Evolutionary conservation across 2,888 invertebrate species (phyloP), one percentile per base, ranked within the genome.

Genomic region (Dioctria linearis): DNA sequence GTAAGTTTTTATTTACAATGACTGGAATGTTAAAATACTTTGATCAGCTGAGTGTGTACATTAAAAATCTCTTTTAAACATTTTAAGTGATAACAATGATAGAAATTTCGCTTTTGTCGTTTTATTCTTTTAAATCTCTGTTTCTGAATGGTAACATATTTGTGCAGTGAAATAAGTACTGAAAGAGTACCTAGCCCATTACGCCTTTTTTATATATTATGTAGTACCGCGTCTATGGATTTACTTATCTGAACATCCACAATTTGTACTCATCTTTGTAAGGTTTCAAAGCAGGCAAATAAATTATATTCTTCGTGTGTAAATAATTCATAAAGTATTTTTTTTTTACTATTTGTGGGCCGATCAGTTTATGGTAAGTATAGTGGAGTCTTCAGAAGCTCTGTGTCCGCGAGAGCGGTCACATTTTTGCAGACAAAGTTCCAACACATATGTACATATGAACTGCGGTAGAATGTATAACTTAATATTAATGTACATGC

Each of bases 11-110:
- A 71, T 71, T 13, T 71, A 71, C 71, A 71, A 54, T 71, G 54
- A 71, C 49, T 71, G 71, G 71, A 71, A 71, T 71, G 71, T 49
- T 71, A 71, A 51, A 71, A 71, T 71, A 54, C 54, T 51, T 51
- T 71, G 25, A 25, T 25, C 25, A 25, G 25, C 25, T 25, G 25
- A 25, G 2, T 25, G 25, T 25, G 25, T 25, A 25, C 25, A 25
- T 25, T 25, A 25, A 25, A 25, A 25, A 25, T 8, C 39, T 63
- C 71, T 71, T 4, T 51, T 71, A 71, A 71, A 71, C 49, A 71
- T 51, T 71, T 71, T 37, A 71, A 25, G 39, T 51, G 71, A 9
- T 71, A 71, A 71, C 71, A 40, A 51, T 40, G 6, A 71, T 71
- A 71, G 51, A 71, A 8, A 5, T 71, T 69, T 49, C 49, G 46